These are phyloP conservation scores for Bathynomus jamesi DNA, from an alignment of 1,140 invertebrate species.

Conservation along the genomic window DNA sequence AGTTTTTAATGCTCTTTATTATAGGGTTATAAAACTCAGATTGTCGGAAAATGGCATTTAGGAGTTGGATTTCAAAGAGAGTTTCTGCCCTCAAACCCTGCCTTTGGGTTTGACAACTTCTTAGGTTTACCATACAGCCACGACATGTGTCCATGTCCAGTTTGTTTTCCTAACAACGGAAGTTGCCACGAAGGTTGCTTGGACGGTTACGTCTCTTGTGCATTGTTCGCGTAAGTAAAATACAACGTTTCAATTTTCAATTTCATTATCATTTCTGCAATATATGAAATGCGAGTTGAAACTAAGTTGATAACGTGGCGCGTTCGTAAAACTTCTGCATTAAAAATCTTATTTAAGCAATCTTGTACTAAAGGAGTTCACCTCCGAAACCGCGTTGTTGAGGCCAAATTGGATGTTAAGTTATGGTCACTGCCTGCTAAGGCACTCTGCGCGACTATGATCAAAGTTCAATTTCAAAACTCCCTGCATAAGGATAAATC, in stretches of 20 bases:
- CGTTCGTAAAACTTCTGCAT: background rate
- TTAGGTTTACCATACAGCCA: slow-evolving; percentile 28
- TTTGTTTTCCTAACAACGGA: slow-evolving; percentile 21
- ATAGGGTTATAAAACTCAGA: slow-evolving; percentile 23
- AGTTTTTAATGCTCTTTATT: too few species aligned
- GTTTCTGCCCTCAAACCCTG: slow-evolving; percentile 20
- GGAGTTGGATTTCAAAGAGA: slow-evolving; percentile 27
- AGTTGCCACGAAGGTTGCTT: slow-evolving; percentile 21
- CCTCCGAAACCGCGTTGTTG: background rate
- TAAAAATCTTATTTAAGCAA: background rate
- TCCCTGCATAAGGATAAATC: background rate
- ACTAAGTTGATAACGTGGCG: background rate
- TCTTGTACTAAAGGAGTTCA: background rate
- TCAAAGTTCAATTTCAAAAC: background rate
- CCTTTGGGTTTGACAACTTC: slow-evolving; percentile 24
- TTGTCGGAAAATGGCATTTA: slow-evolving; percentile 35
- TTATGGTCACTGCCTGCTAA: background rate
- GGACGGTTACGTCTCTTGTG: slow-evolving; percentile 16
- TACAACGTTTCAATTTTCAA: background rate
- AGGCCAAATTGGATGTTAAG: background rate
- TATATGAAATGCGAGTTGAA: background rate
- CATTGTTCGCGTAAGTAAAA: slow-evolving; percentile 10
- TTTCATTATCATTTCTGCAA: background rate
- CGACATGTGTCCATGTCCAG: slow-evolving; percentile 33
- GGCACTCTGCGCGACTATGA: background rate